Conservation (phyloP, 2,888 invertebrate genomes). For the Lasioglossum marginatum region DNA sequence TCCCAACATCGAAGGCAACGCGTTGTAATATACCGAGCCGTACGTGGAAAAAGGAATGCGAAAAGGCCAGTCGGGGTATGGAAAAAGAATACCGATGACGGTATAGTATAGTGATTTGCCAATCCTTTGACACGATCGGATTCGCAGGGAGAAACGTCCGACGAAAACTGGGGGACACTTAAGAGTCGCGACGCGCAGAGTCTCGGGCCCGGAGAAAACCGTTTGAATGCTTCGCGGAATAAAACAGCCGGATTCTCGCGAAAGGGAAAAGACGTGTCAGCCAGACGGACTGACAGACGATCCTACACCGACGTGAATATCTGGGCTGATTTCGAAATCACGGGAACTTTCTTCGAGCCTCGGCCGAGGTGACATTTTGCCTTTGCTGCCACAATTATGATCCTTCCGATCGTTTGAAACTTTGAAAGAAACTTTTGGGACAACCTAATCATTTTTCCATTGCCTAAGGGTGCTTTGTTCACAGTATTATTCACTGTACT, state of each 20-base stretch:
- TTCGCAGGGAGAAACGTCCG: constrained; percentile 34
- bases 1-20: neutral
- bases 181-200: constrained; percentile 75
- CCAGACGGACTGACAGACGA: constrained; percentile 57
- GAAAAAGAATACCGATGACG: constrained; percentile 2
- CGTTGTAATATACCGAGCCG: neutral
- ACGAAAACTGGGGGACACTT: constrained; percentile 79
- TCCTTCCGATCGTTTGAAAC: neutral
- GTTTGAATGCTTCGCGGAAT: constrained; percentile 71
- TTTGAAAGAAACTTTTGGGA: too few species aligned
- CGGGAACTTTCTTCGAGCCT: constrained; percentile 58
- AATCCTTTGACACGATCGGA: constrained; percentile 30
- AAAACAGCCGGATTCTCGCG: constrained; percentile 69
- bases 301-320: constrained; percentile 42
- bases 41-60: neutral
- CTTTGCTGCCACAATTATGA: neutral
- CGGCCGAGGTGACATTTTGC: neutral
- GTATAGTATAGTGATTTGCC: constrained; percentile 30
- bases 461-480: neutral
- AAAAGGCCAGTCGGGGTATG: neutral
- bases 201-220: constrained; percentile 68
- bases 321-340: constrained; percentile 65
- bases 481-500: too few species aligned
- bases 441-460: neutral
- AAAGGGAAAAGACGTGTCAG: constrained; percentile 68